Percentiles rank a stretch among this genome's conserved stretches.
Conservation (phyloP, 53 echinoderm and acorn worm genomes). For the Holothuria scabra region DNA sequence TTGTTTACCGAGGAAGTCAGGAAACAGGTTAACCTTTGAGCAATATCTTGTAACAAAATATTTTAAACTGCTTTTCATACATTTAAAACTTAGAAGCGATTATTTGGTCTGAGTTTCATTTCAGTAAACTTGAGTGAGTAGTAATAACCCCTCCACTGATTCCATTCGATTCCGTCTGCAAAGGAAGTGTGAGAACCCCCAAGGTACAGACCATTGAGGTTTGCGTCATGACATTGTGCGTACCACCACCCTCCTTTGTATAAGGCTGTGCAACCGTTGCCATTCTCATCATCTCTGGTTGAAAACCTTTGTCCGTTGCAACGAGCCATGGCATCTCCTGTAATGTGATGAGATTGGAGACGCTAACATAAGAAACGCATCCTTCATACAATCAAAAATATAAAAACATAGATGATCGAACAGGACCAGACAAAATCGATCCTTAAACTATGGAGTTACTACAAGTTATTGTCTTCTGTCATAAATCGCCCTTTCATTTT, state of each 20-base stretch:
- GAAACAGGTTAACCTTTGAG: too few species aligned
- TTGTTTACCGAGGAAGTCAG: too few species aligned
- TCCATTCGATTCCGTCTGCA: constrained; percentile 52
- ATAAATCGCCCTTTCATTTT: too few species aligned
- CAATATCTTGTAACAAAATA: too few species aligned
- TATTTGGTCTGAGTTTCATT: constrained; percentile 49
- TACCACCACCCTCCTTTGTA: constrained; percentile 61
- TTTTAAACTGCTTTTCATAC: too few species aligned
- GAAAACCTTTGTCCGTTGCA: constrained; percentile 3
- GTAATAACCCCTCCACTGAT: constrained; percentile 34
- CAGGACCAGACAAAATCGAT: too few species aligned
- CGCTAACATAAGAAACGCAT: too few species aligned
- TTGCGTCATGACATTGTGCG: background rate
- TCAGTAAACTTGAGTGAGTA: constrained; percentile 53
- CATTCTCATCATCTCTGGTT: constrained; percentile 45
- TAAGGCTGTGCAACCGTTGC: background rate
- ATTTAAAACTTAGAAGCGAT: background rate
- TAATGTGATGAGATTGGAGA: too few species aligned
- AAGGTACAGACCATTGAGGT: constrained; percentile 56
- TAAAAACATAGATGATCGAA: too few species aligned
- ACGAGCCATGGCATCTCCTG: background rate
- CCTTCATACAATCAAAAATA: too few species aligned
- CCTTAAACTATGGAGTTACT: too few species aligned
- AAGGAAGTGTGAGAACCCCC: constrained; percentile 25
- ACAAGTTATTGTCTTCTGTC: too few species aligned